phyloP scores from a whole-genome alignment of 1,140 invertebrate species.

The Drosophila jambulina region DNA sequence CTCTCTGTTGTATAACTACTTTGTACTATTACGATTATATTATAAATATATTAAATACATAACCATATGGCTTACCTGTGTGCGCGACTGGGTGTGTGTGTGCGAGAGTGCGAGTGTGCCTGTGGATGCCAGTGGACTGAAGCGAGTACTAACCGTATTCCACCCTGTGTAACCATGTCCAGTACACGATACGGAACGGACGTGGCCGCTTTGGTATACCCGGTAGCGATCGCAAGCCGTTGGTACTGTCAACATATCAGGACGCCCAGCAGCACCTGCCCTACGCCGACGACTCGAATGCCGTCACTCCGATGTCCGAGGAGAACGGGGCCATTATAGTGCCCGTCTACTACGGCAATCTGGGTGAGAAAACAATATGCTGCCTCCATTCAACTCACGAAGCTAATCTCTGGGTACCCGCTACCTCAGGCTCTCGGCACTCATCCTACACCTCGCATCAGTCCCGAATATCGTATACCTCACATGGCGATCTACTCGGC shows the following conservation, averaged over 20 bases:
- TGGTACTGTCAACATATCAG: constrained; percentile 96
- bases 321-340: constrained; percentile 98
- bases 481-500: constrained; percentile 94
- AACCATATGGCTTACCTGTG: constrained; percentile 24
- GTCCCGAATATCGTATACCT: constrained; percentile 96
- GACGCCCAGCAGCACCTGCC: constrained; percentile 98
- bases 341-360: constrained; percentile 93
- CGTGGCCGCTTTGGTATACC: constrained; percentile 88
- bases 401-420: neutral
- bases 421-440: constrained; percentile 90
- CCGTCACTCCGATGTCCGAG: constrained; percentile 98
- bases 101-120: constrained; percentile 29
- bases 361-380: constrained; percentile 86
- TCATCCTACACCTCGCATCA: constrained; percentile 97
- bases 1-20: constrained; percentile 35
- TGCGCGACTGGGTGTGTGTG: constrained; percentile 12
- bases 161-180: constrained; percentile 22
- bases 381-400: neutral
- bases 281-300: constrained; percentile 98
- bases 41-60: constrained; percentile 16
- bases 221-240: constrained; percentile 95
- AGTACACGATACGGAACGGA: constrained; percentile 91
- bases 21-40: constrained; percentile 31
- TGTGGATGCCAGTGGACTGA: constrained; percentile 3
- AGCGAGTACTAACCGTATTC: constrained; percentile 54